These are phyloP conservation scores for Idaea biselata DNA, from an alignment of 2,888 invertebrate genomes.

Conservation along the genomic window DNA sequence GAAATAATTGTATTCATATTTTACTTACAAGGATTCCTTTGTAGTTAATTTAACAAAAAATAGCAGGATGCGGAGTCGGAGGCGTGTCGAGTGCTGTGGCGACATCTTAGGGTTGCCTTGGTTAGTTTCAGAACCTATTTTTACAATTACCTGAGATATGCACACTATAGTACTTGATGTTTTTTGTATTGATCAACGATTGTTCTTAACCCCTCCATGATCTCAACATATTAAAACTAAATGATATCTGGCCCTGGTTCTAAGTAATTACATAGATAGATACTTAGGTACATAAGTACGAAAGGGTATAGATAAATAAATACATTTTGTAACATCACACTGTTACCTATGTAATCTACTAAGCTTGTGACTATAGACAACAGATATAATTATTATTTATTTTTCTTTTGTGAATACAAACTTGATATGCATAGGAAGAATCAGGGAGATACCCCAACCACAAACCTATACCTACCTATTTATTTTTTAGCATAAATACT, in stretches of 20 bases:
- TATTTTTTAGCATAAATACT: too few relatives aligned
- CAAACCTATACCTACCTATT: too few relatives aligned
- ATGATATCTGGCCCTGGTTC: not conserved
- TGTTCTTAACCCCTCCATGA: not conserved
- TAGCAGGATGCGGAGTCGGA: slow-evolving; percentile 68
- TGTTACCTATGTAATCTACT: too few relatives aligned
- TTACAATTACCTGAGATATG: not conserved
- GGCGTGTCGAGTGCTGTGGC: slow-evolving; percentile 64
- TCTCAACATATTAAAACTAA: not conserved
- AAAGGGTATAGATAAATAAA: too few relatives aligned
- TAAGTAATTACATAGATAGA: not conserved
- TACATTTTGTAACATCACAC: too few relatives aligned
- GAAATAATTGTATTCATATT: slow-evolving; percentile 41
- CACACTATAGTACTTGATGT: not conserved
- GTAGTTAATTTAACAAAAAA: slow-evolving; percentile 69
- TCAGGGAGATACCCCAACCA: too few relatives aligned
- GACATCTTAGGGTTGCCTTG: slow-evolving; percentile 41
- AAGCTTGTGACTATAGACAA: too few relatives aligned
- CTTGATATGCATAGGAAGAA: too few relatives aligned
- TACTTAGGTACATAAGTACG: too few relatives aligned
- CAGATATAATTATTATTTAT: too few relatives aligned
- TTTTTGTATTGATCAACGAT: not conserved
- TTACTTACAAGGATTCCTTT: slow-evolving; percentile 60
- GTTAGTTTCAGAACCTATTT: not conserved
- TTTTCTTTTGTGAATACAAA: too few relatives aligned